Evolutionary conservation across 2,797 vertebrate genomes (phyloP).

Genomic region (Furcifer pardalis): DNA sequence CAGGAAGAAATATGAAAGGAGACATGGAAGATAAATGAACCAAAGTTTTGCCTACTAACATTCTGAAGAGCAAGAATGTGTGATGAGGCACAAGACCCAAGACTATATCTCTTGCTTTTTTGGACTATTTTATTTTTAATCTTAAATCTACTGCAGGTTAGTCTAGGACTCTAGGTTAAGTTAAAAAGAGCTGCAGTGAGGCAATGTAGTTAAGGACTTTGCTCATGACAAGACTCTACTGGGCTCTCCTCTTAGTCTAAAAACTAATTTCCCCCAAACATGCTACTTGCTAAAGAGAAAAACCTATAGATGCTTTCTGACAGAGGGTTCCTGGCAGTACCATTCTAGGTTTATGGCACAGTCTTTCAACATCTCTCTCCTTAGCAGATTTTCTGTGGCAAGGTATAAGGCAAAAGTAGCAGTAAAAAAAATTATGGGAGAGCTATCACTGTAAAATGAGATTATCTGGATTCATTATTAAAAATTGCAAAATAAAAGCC

Average conservation of each 20-base stretch:
- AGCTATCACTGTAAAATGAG: not conserved
- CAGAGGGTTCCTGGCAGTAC: not conserved
- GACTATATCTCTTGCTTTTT: not conserved
- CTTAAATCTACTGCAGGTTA: not conserved
- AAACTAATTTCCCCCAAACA: not conserved
- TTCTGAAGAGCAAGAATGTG: rapidly evolving
- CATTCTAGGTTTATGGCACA: not conserved
- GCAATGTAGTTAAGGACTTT: not conserved
- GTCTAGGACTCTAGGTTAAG: too few relatives aligned
- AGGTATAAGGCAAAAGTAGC: not conserved
- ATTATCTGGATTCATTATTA: not conserved
- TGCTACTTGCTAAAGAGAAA: not conserved
- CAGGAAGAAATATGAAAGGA: not conserved
- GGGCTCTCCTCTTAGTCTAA: not conserved
- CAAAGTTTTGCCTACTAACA: slow-evolving; percentile 3
- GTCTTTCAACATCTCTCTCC: not conserved
- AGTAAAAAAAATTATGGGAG: not conserved
- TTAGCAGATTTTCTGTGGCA: not conserved
- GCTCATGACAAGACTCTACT: not conserved
- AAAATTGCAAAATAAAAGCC: not conserved
- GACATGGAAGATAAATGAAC: not conserved
- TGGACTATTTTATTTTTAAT: not conserved
- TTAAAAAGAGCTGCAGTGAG: too few relatives aligned
- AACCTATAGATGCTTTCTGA: not conserved
- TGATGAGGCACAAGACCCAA: not conserved